Evolutionary conservation across 2,113 vertebrate species (phyloP).

Genomic region (Miniopterus natalensis): DNA sequence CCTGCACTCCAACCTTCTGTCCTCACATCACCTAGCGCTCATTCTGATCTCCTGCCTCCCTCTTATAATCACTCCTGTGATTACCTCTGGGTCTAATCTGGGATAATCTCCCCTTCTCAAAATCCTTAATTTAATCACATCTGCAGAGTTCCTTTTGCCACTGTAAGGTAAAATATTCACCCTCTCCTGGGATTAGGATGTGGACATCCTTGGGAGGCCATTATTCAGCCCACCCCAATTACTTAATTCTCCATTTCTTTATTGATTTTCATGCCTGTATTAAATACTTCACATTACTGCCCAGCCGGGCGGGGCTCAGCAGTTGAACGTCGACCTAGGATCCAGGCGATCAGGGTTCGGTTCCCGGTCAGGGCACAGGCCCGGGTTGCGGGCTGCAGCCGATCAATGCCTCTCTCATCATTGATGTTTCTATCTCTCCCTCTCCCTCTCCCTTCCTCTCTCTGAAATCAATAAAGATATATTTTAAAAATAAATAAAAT

Average conservation of each 20-base stretch:
- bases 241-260: not conserved
- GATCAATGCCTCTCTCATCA: too few relatives aligned
- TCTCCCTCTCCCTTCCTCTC: too few relatives aligned
- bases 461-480: too few relatives aligned
- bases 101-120: not conserved
- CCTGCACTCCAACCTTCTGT: not conserved
- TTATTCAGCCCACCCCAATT: not conserved
- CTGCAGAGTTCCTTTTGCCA: not conserved
- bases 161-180: not conserved
- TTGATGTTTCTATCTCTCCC: too few relatives aligned
- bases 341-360: too few relatives aligned
- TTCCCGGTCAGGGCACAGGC: too few relatives aligned
- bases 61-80: not conserved
- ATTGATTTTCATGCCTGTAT: conserved; percentile 2
- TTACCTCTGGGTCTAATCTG: not conserved
- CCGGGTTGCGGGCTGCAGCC: too few relatives aligned
- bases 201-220: not conserved
- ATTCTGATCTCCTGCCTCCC: not conserved
- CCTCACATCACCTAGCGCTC: not conserved
- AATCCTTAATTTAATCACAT: not conserved
- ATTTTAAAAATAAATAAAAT: too few relatives aligned
- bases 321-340: too few relatives aligned
- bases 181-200: not conserved
- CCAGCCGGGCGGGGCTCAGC: not conserved
- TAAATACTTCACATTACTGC: not conserved